Base-by-base conservation (phyloP, 2,113 vertebrate species). In the Triplophysa rosa region DNA sequence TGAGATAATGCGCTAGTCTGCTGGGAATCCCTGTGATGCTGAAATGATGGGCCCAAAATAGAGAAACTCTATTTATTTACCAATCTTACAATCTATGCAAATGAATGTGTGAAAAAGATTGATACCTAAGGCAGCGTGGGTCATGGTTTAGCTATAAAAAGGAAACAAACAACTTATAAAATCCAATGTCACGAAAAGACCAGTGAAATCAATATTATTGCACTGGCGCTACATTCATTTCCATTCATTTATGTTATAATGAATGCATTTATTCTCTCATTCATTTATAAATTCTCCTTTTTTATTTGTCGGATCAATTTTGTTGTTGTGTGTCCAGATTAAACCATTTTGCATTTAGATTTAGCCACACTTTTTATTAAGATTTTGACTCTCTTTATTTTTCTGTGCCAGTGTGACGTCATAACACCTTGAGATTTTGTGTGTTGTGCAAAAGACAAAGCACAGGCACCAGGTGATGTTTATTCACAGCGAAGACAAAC, bases 401-500 rank as follows among this genome's bases (percentile, higher is more conserved):
- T 11, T n/a, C 42, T 68, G 26, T 56, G n/a, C 10, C 29, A 59
- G 14, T 23, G 17, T 68, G 11, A 52, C 19, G 4, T 49, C 29
- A 54, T 24, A 72, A n/a, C 13, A 8, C 61, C 14, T 54, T 72
- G 68, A 80, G 33, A 80, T 40, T 37, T 24, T 54, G 23, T 37
- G 49, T 37, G 52, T 49, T 56, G 52, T 71, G 24, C 26, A 24
- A 6, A 40, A 65, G 29, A 65, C 59, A 72, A 72, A 63, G 33
- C 58, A 16, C 14, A 64, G 56, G 77, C 78, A 79, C 24, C 65
- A 71, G 59, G 67, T 79, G 78, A 79, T 71, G 56, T 79, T 70
- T 79, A 16, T 71, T 42, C 21, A 4, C 21, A 4, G 66, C 12
- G 21, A 59, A 59, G 40, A n/a, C 65, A 69, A 59, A 71, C 67